Evolutionary conservation across 1,140 invertebrate genomes (phyloP), one percentile per base, ranked within the genome.

Genomic region (Vollenhovia emeryi): DNA sequence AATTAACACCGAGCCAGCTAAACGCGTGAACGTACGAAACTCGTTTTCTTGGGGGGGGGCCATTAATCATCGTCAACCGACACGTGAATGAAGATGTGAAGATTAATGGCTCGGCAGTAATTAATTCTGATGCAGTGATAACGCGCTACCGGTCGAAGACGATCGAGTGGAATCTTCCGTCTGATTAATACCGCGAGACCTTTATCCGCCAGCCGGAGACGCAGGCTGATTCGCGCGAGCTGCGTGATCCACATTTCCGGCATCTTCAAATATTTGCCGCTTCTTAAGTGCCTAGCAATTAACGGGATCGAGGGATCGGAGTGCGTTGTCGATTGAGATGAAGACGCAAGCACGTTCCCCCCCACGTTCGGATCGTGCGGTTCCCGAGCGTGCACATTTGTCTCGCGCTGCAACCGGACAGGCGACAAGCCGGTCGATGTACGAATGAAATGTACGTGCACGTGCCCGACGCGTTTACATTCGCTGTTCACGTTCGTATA

Each of bases 381-480:
- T 36, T 33, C 30, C 40, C 40, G n/a, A 15, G 36, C 52, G 30
- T n/a, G 33, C 21, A 57, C 45, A 45, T 71, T 71, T 43, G 36
- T 27, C 36, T 57, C 50, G 8, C 27, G 7, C 27, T n/a, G 6
- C 50, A 7, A 9, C 24, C 78, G 66, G 36, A 30, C 66, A 40
- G 40, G 43, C 21, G 71, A 48, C 59, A 62, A 33, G 50, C 18
- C 11, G 18, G 33, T 66, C 36, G 9, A 15, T 40, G 60, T 40
- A 48, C 21, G 40, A 76, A 50, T 33, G 13, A 78, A 78, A 33
- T 15, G 60, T 64, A 76, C 74, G 27, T 71, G 50, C 50, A 73
- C 78, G 78, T 82, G 50, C 64, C 55, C 64, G 75, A 59, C 62
- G 80, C 87, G 84, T 87, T 88, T 74, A 89, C 78, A 86, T 75